Evolutionary conservation across 2,113 vertebrate species (phyloP), one percentile per base, ranked within the genome.

Genomic region (Elephas maximus): DNA sequence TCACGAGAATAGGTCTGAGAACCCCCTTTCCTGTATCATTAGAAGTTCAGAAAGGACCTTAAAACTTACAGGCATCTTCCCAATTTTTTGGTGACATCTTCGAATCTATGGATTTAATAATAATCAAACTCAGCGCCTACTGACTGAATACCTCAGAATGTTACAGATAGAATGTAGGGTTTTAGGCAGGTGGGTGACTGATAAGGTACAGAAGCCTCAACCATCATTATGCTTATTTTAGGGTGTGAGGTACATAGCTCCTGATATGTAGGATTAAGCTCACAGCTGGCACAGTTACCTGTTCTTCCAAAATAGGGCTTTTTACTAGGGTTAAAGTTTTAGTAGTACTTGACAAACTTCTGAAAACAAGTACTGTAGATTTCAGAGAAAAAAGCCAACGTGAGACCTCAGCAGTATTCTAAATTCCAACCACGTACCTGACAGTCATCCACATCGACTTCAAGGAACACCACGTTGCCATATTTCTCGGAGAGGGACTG

Each of bases 361-460:
- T 30, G 41, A 48, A 37, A 85, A 77, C 51, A 63, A 80, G 15
- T 23, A 51, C 2, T 23, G 44, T 48, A 41, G 9, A 62, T 37
- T 92, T 81, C 67, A 88, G 78, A 95, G 57, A 45, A 41, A 86
- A 88, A 90, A 62, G 17, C 1, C 80, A 78, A 21, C 1, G 4
- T 8, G 45, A 63, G 60, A 9, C 53, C 5, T 48, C 26, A 63
- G 83, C 0, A 79, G 86, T 12, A 4, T 28, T 51, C 45, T 4
- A 2, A 5, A 28, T n/a, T 17, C 57, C 30, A 18, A 2, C 15
- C 97, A 69, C 99, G 88, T 99, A 99, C 99, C 90, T 37, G 73
- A 92, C 99, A 99, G 0, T 99, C 99, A 90, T 99, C 99, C 98
- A 99, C 99, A 10, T 99, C 99, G 15, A 99, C 99, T 98, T 99